Conservation (phyloP, 2,888 invertebrate genomes). For the Acanthosepion esculentum region DNA sequence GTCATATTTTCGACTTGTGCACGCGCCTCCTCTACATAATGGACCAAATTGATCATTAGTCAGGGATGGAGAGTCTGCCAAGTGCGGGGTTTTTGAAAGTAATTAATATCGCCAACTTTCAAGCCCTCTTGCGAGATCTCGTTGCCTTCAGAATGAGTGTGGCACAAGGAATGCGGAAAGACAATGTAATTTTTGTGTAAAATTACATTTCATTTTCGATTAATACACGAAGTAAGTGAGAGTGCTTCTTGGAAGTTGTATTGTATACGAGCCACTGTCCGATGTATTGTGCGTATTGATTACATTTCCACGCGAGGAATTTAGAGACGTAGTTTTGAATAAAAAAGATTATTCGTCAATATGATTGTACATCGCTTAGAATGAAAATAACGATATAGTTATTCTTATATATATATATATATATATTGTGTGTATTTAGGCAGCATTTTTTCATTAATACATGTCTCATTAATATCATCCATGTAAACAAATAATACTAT, state of each 20-base stretch:
- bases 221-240: not conserved
- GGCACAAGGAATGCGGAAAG: not conserved
- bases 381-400: no score
- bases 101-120: not conserved
- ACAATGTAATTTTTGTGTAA: not conserved
- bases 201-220: not conserved
- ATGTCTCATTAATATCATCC: no score
- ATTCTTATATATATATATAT: no score
- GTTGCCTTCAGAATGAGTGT: not conserved
- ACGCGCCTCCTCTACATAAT: not conserved
- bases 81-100: not conserved
- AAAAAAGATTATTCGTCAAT: no score
- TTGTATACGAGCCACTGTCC: not conserved
- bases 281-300: not conserved
- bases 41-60: not conserved
- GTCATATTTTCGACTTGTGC: not conserved
- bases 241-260: not conserved
- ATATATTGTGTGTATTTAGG: no score
- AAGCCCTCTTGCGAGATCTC: not conserved
- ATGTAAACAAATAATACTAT: no score
- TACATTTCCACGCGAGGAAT: no score
- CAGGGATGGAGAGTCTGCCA: not conserved
- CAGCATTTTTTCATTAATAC: no score
- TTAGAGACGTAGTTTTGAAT: no score
- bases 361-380: no score